These are phyloP conservation scores for Chrysemys picta DNA, from an alignment of 2,113 vertebrate genomes.

Conservation along the genomic window DNA sequence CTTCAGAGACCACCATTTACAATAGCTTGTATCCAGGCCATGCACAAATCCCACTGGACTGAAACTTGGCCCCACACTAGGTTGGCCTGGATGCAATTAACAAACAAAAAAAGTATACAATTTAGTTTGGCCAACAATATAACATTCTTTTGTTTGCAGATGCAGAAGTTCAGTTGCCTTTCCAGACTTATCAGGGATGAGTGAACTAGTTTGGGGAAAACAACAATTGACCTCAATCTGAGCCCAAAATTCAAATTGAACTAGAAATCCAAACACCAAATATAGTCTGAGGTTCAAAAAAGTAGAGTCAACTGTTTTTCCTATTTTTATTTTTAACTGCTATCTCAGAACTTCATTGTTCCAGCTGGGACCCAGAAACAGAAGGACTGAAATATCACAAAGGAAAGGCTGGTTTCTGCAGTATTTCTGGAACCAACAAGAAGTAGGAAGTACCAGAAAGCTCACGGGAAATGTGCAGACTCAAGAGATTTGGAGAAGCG, in stretches of 20 bases:
- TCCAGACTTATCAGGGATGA: constrained; percentile 72
- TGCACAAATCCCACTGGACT: constrained; percentile 74
- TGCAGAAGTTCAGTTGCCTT: constrained; percentile 71
- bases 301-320: not conserved
- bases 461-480: constrained; percentile 1
- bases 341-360: constrained; percentile 32
- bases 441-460: not conserved
- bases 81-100: constrained; percentile 75
- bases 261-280: constrained; percentile 13
- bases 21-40: constrained; percentile 75
- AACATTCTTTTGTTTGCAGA: constrained; percentile 77
- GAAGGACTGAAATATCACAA: constrained; percentile 7
- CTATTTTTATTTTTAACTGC: constrained; percentile 3
- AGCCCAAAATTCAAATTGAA: constrained; percentile 55
- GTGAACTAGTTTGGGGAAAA: constrained; percentile 62
- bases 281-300: constrained; percentile 36
- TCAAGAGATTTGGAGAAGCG: constrained; percentile 9
- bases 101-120: constrained; percentile 74
- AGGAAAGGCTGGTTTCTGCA: not conserved
- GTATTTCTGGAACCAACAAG: not conserved
- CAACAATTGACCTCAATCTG: constrained; percentile 50
- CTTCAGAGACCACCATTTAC: constrained; percentile 72
- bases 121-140: constrained; percentile 77
- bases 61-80: constrained; percentile 61
- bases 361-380: constrained; percentile 5